phyloP scores from a whole-genome alignment of 2,797 vertebrate genomes.

The Microcaecilia unicolor region DNA sequence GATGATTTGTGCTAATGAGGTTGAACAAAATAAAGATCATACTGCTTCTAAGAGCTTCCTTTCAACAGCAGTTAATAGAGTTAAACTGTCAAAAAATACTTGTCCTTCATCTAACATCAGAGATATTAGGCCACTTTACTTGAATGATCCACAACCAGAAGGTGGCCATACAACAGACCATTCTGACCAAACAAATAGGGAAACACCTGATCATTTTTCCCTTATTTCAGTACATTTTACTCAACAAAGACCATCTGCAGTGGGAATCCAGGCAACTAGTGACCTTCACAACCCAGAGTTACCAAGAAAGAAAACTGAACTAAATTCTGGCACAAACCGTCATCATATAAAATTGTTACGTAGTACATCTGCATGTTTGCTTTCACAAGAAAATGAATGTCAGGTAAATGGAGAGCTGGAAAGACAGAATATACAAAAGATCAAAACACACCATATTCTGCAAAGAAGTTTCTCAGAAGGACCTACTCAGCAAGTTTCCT shows the following conservation, averaged over 20 bases:
- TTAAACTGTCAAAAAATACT: slow-evolving; percentile 61
- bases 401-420: slow-evolving; percentile 30
- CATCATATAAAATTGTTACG: slow-evolving; percentile 52
- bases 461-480: slow-evolving; percentile 91
- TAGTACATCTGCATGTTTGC: slow-evolving; percentile 67
- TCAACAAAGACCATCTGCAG: slow-evolving; percentile 51
- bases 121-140: slow-evolving; percentile 66
- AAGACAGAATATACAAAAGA: slow-evolving; percentile 42
- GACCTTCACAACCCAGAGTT: slow-evolving; percentile 34
- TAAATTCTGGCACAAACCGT: slow-evolving; percentile 24
- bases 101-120: slow-evolving; percentile 50
- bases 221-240: slow-evolving; percentile 65
- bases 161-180: slow-evolving; percentile 33
- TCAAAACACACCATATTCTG: slow-evolving; percentile 51
- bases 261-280: slow-evolving; percentile 41
- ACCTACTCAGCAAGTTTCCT: slow-evolving; percentile 67
- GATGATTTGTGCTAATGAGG: slow-evolving; percentile 55
- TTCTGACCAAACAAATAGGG: slow-evolving; percentile 34
- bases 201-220: slow-evolving; percentile 57
- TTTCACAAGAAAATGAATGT: slow-evolving; percentile 50
- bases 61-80: slow-evolving; percentile 63
- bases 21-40: slow-evolving; percentile 47
- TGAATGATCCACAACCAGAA: slow-evolving; percentile 54
- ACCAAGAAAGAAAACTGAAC: slow-evolving; percentile 24
- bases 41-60: slow-evolving; percentile 57